These are phyloP conservation scores for Zingel zingel DNA, from an alignment of 2,113 vertebrate genomes.

Conservation along the genomic window DNA sequence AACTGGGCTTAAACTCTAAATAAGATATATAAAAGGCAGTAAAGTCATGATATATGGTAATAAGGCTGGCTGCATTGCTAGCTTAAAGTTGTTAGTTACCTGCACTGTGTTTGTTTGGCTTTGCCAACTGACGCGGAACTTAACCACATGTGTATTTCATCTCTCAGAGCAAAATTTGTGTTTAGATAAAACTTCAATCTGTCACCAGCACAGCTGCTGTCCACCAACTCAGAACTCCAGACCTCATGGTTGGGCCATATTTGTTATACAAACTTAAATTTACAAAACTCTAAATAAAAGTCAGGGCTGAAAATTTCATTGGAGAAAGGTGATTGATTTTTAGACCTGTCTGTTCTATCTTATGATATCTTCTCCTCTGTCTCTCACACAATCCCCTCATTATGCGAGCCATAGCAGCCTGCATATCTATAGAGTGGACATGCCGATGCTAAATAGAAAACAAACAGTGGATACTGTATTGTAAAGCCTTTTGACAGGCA, in stretches of 20 bases:
- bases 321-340: neutral
- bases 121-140: too few relatives aligned
- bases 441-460: constrained; percentile 54
- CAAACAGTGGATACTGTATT: constrained; percentile 45
- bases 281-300: neutral
- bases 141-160: too few relatives aligned
- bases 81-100: too few relatives aligned
- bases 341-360: constrained; percentile 11
- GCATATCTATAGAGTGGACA: constrained; percentile 52
- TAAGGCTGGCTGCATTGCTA: too few relatives aligned
- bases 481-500: constrained; percentile 60
- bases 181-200: neutral
- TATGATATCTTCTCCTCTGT: constrained; percentile 24
- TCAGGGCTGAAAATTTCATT: neutral
- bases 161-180: too few relatives aligned
- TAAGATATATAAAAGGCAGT: too few relatives aligned
- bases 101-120: too few relatives aligned
- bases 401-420: neutral
- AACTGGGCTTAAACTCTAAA: too few relatives aligned
- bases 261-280: neutral
- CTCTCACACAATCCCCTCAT: constrained; percentile 7
- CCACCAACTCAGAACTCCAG: neutral
- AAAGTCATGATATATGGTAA: too few relatives aligned
- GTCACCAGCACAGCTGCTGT: neutral
- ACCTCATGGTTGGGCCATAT: neutral